Evolutionary conservation across 2,888 invertebrate genomes (phyloP).

Genomic region (Eilema depressum): DNA sequence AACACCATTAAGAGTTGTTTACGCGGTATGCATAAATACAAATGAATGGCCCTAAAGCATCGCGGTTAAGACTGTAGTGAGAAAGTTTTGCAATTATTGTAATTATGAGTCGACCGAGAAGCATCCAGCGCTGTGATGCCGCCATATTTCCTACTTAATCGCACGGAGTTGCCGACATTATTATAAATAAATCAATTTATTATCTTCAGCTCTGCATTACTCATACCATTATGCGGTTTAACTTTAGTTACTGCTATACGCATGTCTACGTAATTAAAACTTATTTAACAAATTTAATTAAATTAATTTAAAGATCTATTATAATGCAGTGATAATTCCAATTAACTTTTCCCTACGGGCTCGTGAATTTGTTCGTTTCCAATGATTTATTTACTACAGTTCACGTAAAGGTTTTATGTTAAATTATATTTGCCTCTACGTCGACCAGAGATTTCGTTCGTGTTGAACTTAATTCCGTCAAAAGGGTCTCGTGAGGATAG

Average conservation of each 20-base stretch:
- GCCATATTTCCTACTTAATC: constrained; percentile 84
- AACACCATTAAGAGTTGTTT: constrained; percentile 69
- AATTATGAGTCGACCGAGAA: constrained; percentile 80
- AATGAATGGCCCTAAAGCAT: constrained; percentile 76
- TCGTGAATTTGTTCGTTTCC: constrained; percentile 19
- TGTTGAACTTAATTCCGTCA: constrained; percentile 32
- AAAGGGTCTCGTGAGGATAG: constrained; percentile 33
- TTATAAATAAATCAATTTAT: constrained; percentile 79
- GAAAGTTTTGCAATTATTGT: constrained; percentile 84
- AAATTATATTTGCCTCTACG: constrained; percentile 12
- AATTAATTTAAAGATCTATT: constrained; percentile 35
- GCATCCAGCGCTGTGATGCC: constrained; percentile 70
- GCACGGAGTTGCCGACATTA: constrained; percentile 74
- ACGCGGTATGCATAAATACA: constrained; percentile 74
- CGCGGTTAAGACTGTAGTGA: constrained; percentile 73
- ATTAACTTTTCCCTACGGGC: constrained; percentile 24
- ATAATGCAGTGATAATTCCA: constrained; percentile 32
- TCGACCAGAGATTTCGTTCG: constrained; percentile 23
- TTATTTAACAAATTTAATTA: constrained; percentile 36
- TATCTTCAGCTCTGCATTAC: constrained; percentile 68
- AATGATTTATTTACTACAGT: constrained; percentile 20
- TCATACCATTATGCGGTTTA: constrained; percentile 57
- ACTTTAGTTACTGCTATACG: constrained; percentile 49
- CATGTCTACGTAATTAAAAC: constrained; percentile 45
- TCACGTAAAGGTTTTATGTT: constrained; percentile 16